Evolutionary conservation across 2,113 vertebrate species (phyloP), one percentile per base, ranked within the genome.

Genomic region (Connochaetes taurinus): DNA sequence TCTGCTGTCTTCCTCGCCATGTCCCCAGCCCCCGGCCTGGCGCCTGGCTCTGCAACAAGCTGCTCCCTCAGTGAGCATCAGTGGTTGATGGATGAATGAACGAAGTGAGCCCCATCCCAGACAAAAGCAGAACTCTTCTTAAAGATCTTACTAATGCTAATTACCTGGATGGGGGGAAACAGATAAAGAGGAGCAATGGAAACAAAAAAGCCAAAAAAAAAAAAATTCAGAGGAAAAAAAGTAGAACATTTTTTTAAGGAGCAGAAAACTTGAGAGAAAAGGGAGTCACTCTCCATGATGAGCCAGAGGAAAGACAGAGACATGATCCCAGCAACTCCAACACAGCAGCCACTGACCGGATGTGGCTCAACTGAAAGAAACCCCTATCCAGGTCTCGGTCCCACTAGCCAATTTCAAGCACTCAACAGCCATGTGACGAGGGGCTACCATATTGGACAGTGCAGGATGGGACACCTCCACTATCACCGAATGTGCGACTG

Each of bases 251-350:
- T 23, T 47, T 40, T 40, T 33, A 57, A 87, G 74, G 55, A 71
- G 58, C 50, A 16, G 29, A 64, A 83, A 40, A 57, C 4, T 11
- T 14, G 87, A 36, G 29, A 33, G 31, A 58, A n/a, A 17, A 17
- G 57, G 23, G 78, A 58, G 15, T 21, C 1, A 1, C 23, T 16
- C 33, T 21, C 21, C 8, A 6, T 6, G 14, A 64, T 1, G 29
- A 87, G 74, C 45, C 82, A 33, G 76, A 0, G 14, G 13, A 33
- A 36, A 25, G 23, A 6, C 36, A 62, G 58, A 45, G 82, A 7
- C 0, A 36, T 2, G 3, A 67, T 36, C 40, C 2, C 0, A 0
- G 2, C 2, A 21, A 55, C 36, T 14, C 58, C 3, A 1, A 17
- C 9, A 0, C 0, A 29, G 93, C 25, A 14, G 84, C 67, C n/a